These are phyloP conservation scores for Sphyrna mokarran DNA, from an alignment of 2,113 vertebrate genomes.

Conservation along the genomic window DNA sequence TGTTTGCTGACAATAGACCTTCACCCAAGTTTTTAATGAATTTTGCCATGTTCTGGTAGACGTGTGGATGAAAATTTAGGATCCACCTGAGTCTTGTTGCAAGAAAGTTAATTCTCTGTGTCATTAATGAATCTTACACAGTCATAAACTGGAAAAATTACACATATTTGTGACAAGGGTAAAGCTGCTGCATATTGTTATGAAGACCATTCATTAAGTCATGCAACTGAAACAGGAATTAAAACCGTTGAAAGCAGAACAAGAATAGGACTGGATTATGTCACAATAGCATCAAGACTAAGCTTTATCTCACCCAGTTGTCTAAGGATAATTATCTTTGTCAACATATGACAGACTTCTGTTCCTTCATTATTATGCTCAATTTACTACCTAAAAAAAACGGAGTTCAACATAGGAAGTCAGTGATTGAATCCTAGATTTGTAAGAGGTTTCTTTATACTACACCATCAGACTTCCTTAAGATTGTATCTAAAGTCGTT, in stretches of 20 bases:
- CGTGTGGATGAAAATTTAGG: neutral
- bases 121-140: no score
- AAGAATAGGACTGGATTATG: neutral
- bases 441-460: neutral
- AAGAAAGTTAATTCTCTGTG: neutral
- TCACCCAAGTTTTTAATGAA: neutral
- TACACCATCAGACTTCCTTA: neutral
- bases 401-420: neutral
- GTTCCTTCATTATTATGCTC: neutral
- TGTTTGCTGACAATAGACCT: neutral
- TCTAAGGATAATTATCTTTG: neutral
- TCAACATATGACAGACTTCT: neutral
- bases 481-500: neutral
- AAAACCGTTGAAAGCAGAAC: slow-evolving; percentile 29
- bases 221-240: neutral
- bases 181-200: neutral
- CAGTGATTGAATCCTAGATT: neutral
- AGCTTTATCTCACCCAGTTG: neutral
- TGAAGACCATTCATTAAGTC: neutral
- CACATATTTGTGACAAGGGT: neutral
- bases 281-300: neutral
- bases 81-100: neutral
- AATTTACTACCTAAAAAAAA: neutral
- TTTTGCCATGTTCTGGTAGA: neutral
- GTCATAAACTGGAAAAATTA: neutral